These are phyloP conservation scores for Steinernema hermaphroditum DNA, from an alignment of 2,888 invertebrate genomes.

Conservation along the genomic window DNA sequence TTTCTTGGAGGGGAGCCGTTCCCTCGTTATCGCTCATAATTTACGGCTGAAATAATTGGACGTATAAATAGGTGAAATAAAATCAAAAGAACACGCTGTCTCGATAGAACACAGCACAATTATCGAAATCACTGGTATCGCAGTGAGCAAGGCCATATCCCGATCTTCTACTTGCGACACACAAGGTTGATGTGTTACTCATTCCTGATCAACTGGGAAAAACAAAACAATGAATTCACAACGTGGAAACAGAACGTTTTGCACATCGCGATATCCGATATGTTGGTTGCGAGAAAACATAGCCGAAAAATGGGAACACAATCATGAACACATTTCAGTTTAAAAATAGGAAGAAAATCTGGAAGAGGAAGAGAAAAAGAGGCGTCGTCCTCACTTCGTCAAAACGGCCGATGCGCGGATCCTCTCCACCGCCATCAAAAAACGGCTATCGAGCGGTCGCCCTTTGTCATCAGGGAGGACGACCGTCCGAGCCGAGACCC, in stretches of 20 bases:
- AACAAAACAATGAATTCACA: not conserved
- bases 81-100: too few relatives aligned
- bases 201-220: too few relatives aligned
- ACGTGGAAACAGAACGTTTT: not conserved
- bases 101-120: too few relatives aligned
- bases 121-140: too few relatives aligned
- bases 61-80: too few relatives aligned
- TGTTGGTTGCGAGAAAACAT: too few relatives aligned
- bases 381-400: too few relatives aligned
- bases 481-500: slow-evolving; percentile 27
- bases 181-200: too few relatives aligned
- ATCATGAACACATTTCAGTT: too few relatives aligned
- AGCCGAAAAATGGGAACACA: too few relatives aligned
- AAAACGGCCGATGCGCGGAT: not conserved
- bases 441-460: slow-evolving; percentile 24
- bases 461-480: slow-evolving; percentile 26
- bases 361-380: not conserved
- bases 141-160: too few relatives aligned
- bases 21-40: slow-evolving; percentile 22
- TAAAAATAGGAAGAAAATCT: not conserved
- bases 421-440: not conserved
- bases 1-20: not conserved
- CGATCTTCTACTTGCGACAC: too few relatives aligned
- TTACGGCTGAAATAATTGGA: slow-evolving; percentile 10
- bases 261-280: not conserved